Conservation (phyloP, 2,888 invertebrate genomes). For the Lasius platythorax region DNA sequence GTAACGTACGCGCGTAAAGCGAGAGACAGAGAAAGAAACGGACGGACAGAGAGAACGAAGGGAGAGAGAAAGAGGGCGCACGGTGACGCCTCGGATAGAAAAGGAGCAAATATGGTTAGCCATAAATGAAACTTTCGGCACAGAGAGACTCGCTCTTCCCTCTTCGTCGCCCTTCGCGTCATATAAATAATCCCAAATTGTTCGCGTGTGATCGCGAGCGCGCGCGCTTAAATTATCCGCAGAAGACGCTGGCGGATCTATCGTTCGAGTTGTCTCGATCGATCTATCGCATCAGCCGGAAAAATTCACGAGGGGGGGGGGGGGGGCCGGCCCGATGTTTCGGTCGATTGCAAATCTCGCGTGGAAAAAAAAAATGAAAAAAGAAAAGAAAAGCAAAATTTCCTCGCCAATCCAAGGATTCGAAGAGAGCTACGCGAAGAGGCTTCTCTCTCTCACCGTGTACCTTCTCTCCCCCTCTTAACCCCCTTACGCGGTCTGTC, state of each 20-base stretch:
- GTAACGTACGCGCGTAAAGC: not conserved
- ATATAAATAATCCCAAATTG: not conserved
- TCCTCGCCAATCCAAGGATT: not conserved
- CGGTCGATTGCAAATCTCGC: not conserved
- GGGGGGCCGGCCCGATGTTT: not conserved
- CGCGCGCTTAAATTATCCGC: conserved; percentile 29
- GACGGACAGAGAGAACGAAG: not conserved
- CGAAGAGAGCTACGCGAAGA: not conserved
- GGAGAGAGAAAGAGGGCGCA: not conserved
- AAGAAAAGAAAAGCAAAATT: conserved; percentile 7
- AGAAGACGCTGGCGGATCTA: conserved; percentile 34
- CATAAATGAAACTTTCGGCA: conserved; percentile 42
- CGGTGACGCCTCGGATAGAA: not conserved
- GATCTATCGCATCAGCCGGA: conserved; percentile 18
- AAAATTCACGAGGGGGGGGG: not conserved
- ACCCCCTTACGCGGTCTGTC: conserved; percentile 53
- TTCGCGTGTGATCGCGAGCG: conserved; percentile 4
- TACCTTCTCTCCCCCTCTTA: conserved; percentile 42
- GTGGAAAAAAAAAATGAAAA: conserved; percentile 20
- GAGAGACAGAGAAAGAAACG: not conserved
- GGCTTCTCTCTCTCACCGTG: not conserved
- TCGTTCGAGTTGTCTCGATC: conserved; percentile 46
- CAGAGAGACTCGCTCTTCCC: not conserved
- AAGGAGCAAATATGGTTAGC: not conserved
- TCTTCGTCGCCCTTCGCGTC: not conserved